Conservation (phyloP, 53 echinoderm and acorn worm genomes). For the Paracentrotus lividus region DNA sequence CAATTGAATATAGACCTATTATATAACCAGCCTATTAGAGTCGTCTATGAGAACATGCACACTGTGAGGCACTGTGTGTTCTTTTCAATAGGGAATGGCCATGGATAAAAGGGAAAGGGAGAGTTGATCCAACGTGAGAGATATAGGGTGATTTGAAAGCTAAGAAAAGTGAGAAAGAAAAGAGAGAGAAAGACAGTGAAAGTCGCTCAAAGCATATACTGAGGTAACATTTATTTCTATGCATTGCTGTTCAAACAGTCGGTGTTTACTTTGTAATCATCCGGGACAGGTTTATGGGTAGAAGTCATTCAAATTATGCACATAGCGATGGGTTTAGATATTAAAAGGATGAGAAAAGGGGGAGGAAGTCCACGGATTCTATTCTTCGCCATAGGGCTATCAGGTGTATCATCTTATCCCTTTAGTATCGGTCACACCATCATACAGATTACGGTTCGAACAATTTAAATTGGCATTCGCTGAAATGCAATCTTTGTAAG, state of each 20-base stretch:
- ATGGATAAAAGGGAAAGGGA: background rate
- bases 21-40: no score
- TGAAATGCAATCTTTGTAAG: no score
- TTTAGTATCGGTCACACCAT: no score
- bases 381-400: background rate
- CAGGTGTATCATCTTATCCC: background rate
- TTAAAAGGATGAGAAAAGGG: background rate
- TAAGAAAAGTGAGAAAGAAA: background rate
- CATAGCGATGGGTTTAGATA: background rate
- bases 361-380: background rate
- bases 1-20: no score
- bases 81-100: background rate
- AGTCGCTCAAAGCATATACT: background rate
- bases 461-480: no score
- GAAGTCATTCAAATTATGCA: slow-evolving; percentile 1
- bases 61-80: no score
- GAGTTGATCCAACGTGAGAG: background rate
- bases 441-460: no score
- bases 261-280: slow-evolving; percentile 13
- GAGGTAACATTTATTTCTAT: background rate
- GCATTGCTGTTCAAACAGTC: background rate
- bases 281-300: background rate
- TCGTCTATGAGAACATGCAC: background rate
- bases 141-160: background rate
- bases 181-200: background rate